Evolutionary conservation across 2,888 invertebrate species (phyloP), one percentile per base, ranked within the genome.

Genomic region (Idaea biselata): DNA sequence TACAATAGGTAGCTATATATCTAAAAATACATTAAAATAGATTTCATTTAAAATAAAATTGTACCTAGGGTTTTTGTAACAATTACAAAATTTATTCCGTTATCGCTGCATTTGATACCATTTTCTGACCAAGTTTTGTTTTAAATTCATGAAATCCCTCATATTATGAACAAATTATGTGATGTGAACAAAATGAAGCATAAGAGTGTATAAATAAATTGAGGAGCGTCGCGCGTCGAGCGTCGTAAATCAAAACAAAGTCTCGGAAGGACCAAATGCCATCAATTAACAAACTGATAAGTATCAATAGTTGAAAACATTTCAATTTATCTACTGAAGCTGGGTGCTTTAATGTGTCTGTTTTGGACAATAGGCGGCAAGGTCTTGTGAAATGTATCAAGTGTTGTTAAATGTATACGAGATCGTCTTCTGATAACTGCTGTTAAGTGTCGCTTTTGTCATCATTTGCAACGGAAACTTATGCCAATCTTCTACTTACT

Each of bases 311-410:
- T 65, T 71, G 62, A 70, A 65, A 68, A 72, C 67, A 66, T 71
- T 68, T 64, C 68, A 68, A 70, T 72, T 72, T 77, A 73, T 65
- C 66, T 64, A 68, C 67, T 69, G 68, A 70, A 73, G 67, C 72
- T 70, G 71, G 68, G 68, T 70, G 69, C 74, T 76, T 17, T 74
- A 73, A 73, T 72, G 71, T 72, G 68, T 74, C 66, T 74, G 67
- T 73, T 66, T 58, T 60, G 63, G 60, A 80, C 78, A 80, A 82
- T 69, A 63, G 75, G 70, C 80, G 83, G 79, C 74, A 67, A 11
- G 64, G 61, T 61, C 74, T 79, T 80, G 77, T 82, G 76, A 80
- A 83, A 84, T 80, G 80, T 83, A 88, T 88, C 85, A 73, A 82
- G 82, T 85, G 82, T 84, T 79, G 80, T 76, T 78, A 77, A 74